Evolutionary conservation across 2,888 invertebrate genomes (phyloP).

Genomic region (Girardia tigrina): DNA sequence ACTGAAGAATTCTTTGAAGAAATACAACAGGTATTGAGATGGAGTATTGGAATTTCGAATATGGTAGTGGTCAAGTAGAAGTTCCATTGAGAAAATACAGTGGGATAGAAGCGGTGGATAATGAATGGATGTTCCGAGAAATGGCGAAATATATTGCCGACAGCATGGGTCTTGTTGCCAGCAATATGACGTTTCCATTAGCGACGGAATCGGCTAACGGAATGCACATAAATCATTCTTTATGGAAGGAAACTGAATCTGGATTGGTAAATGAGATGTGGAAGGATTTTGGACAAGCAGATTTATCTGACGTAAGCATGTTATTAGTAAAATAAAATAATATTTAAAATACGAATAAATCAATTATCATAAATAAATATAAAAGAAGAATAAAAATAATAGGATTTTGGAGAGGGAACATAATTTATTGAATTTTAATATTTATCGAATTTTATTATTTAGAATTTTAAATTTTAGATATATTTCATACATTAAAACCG

Average conservation of each 20-base stretch:
- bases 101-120: background rate
- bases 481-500: too few species aligned
- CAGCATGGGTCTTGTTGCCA: background rate
- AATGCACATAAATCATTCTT: background rate
- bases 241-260: background rate
- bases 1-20: too few species aligned
- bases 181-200: background rate
- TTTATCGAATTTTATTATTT: too few species aligned
- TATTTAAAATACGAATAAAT: too few species aligned
- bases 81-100: background rate
- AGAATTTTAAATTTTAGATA: too few species aligned
- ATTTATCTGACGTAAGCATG: background rate
- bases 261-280: background rate
- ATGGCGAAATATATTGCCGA: background rate
- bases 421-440: too few species aligned
- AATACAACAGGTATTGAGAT: background rate
- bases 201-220: background rate
- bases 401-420: too few species aligned
- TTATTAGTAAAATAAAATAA: too few species aligned
- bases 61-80: background rate
- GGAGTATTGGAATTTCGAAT: background rate
- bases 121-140: slow-evolving; percentile 13
- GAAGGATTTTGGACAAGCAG: background rate
- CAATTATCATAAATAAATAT: too few species aligned
- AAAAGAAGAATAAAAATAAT: too few species aligned